Conservation (phyloP, 2,888 invertebrate genomes). For the Glaucopsyche alexis region DNA sequence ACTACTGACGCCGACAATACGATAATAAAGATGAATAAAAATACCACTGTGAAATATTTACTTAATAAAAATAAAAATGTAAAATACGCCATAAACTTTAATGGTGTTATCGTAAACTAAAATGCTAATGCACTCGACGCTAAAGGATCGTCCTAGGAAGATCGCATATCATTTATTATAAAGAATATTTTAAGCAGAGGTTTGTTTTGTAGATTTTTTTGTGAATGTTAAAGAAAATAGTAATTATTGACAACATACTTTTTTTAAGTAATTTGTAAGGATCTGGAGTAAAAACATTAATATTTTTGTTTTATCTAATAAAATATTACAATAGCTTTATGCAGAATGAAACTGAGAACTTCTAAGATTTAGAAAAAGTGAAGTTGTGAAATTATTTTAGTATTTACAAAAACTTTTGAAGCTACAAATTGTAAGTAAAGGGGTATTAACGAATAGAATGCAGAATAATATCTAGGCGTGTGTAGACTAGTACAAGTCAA, state of each 20-base stretch:
- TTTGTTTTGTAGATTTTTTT: too few relatives aligned
- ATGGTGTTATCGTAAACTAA: conserved; percentile 11
- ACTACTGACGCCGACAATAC: not conserved
- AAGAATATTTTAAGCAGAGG: not conserved
- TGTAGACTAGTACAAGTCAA: not conserved
- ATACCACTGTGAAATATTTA: not conserved
- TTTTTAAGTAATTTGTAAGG: too few relatives aligned
- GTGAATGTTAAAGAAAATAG: too few relatives aligned
- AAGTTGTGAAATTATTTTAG: too few relatives aligned
- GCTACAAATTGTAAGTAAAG: not conserved
- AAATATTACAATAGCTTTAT: too few relatives aligned
- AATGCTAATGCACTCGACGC: not conserved
- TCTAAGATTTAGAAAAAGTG: too few relatives aligned
- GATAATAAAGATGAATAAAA: conserved; percentile 39
- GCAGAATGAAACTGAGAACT: too few relatives aligned
- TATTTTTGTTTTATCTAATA: too few relatives aligned
- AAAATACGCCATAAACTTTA: not conserved
- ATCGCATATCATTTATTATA: not conserved
- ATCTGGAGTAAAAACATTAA: too few relatives aligned
- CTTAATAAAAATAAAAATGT: too few relatives aligned
- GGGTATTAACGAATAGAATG: conserved; percentile 14
- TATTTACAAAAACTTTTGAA: not conserved
- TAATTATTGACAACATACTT: too few relatives aligned
- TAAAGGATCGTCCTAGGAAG: not conserved
- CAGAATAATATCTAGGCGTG: conserved; percentile 20